Evolutionary conservation across 2,113 vertebrate genomes (phyloP), one percentile per base, ranked within the genome.

Genomic region (Thermophis baileyi): DNA sequence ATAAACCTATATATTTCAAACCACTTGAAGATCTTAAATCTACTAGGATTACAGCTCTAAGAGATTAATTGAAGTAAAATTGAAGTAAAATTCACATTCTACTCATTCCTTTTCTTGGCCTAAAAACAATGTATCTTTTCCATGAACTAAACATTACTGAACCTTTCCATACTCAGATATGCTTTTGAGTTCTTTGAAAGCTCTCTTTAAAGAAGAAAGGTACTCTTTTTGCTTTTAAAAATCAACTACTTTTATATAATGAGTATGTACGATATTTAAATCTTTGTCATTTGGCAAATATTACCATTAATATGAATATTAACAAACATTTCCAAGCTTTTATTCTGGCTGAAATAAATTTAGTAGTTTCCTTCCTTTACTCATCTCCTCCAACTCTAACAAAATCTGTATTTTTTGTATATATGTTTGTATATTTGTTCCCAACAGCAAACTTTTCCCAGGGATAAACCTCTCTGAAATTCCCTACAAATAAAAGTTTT

Each of bases 101-200:
- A 40, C 74, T 50, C 89, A 46, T 89, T 94, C 49, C 69, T 93
- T 18, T 0, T 60, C 63, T 27, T 0, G 0, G 90, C 92, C 89
- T 95, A 91, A 94, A 94, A 87, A 91, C 95, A 95, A 88, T 87
- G 92, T 3, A 55, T 87, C 90, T 95, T 94, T 92, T 85, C 92
- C 94, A 92, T 91, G 89, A 91, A 22, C 4, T 90, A 94, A 81
- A 89, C 94, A 93, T 89, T 92, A 92, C 74, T 95, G 90, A 96
- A 89, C 63, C 92, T 96, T 96, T 96, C 93, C 94, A 95, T 12
- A 94, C 49, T 88, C 87, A 94, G 53, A 93, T 93, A 92, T 49
- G 93, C 94, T 69, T 88, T 85, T 47, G 63, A 10, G 25, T 27
- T 57, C 94, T 94, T 95, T n/a, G 55, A 94, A 55, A 55, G 0